phyloP scores from a whole-genome alignment of 2,888 invertebrate species.

The Hyalella azteca region DNA sequence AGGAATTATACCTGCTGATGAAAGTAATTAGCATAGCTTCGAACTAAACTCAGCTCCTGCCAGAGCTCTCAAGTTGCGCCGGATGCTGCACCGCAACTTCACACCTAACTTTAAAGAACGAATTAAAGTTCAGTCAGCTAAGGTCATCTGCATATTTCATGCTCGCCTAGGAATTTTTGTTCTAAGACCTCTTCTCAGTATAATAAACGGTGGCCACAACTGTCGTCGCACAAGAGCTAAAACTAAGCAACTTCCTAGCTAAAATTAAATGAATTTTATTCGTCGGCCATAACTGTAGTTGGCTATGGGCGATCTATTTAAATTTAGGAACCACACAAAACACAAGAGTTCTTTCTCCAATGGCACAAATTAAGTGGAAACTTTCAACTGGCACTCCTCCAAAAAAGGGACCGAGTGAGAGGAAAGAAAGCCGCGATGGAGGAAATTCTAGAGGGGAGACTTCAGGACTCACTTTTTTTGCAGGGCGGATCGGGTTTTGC shows the following conservation, averaged over 20 bases:
- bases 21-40: too few relatives aligned
- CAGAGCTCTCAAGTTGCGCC: too few relatives aligned
- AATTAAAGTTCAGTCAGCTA: not conserved
- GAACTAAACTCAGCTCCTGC: too few relatives aligned
- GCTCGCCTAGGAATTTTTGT: not conserved
- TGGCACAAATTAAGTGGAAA: constrained; percentile 36
- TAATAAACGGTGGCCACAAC: not conserved
- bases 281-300: not conserved
- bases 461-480: not conserved
- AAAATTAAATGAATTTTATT: not conserved
- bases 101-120: not conserved
- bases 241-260: not conserved
- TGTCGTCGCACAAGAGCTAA: not conserved
- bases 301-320: constrained; percentile 32
- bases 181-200: not conserved
- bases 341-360: constrained; percentile 17
- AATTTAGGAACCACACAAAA: constrained; percentile 2
- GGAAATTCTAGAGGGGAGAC: constrained; percentile 21
- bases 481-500: not conserved
- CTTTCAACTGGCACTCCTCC: constrained; percentile 25
- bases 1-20: too few relatives aligned
- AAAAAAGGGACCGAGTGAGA: not conserved
- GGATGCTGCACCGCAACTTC: not conserved
- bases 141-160: not conserved
- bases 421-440: not conserved